Base-by-base conservation (phyloP, 64 coral and sea anemone species). In the Montipora efflorescens region DNA sequence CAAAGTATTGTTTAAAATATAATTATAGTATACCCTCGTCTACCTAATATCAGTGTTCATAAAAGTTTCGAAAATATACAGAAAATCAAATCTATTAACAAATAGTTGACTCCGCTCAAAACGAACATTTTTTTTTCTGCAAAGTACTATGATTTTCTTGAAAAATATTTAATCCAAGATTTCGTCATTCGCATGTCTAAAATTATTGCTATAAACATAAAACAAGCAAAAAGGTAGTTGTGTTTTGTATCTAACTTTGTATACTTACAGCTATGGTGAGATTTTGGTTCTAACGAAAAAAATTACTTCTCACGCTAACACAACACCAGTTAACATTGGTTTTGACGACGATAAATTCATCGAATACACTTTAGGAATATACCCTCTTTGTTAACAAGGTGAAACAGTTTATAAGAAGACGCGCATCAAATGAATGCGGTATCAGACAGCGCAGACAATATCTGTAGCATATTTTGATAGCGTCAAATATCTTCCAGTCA, bases 401-500 rank as follows among this genome's bases (percentile, higher is more conserved):
- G 19, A 71, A 71, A 71, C 21, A 71, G 20, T 71, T 71, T 23
- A 71, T 71, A 71, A 71, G 21, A 71, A 71, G 2, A 1, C 19
- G 36, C 36, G 36, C 36, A 36, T 36, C 36, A 36, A 36, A 36
- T 36, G 53, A 57, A 57, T 57, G 7, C 53, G 11, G 11, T 57
- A 57, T 57, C 7, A 57, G 7, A 57, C 82, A 2, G 16, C 1
- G 22, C 45, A 6, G 28, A 12, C 28, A 76, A 76, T 47, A 76
- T 76, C 1, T 13, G 71, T 9, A 4, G 74, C 5, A 68, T 84
- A 72, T 86, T 86, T 86, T 50, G 82, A 69, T 48, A 72, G 18
- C 47, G 7, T 14, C 71, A 82, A 58, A 82, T 5, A 64, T 82
- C 80, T 82, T 82, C 44, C 80, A 82, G 25, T 72, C 45, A 72